These are phyloP conservation scores for Rotaria socialis DNA, from an alignment of 2,888 invertebrate genomes.

Conservation along the genomic window DNA sequence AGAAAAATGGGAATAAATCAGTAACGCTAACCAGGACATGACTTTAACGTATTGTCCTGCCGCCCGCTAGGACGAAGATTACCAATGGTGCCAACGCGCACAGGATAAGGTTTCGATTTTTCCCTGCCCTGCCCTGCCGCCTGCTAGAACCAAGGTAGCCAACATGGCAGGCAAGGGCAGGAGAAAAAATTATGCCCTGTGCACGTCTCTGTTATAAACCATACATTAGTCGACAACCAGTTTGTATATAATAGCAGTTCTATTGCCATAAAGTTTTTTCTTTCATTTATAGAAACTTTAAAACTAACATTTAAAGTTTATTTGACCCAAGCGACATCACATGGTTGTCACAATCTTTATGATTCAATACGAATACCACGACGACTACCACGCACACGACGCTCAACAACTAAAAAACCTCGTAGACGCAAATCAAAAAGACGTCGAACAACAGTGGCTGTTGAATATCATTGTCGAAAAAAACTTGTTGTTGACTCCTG, in stretches of 20 bases:
- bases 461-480: slow-evolving; percentile 5
- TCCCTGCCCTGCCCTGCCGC: too few relatives aligned
- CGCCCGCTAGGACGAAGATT: too few relatives aligned
- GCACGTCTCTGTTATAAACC: too few relatives aligned
- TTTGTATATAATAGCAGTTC: background rate
- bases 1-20: too few relatives aligned
- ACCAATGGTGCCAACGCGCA: too few relatives aligned
- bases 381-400: slow-evolving; percentile 42
- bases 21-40: too few relatives aligned
- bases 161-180: too few relatives aligned
- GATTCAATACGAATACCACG: slow-evolving; percentile 43
- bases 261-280: background rate
- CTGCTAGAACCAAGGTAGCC: too few relatives aligned
- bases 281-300: background rate
- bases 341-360: slow-evolving; percentile 40
- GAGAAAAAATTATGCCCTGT: too few relatives aligned
- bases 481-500: background rate
- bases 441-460: background rate
- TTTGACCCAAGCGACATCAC: slow-evolving; percentile 20
- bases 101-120: too few relatives aligned
- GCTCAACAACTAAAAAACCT: slow-evolving; percentile 40
- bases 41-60: too few relatives aligned
- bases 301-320: background rate
- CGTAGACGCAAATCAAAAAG: background rate
- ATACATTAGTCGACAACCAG: too few relatives aligned